Evolutionary conservation across 2,888 invertebrate species (phyloP).

Genomic region (Drosophila fulvimacula): DNA sequence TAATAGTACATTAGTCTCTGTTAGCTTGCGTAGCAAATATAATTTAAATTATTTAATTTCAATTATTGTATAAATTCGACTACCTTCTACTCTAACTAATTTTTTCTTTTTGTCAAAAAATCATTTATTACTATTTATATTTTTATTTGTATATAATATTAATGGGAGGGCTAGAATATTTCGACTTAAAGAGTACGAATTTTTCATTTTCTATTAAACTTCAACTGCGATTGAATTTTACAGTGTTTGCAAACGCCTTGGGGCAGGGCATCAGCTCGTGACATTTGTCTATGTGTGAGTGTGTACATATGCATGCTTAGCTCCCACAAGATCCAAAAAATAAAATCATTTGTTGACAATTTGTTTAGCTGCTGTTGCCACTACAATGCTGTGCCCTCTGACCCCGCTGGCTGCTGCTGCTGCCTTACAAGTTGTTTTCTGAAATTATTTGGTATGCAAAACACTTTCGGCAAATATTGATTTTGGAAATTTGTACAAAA

Average conservation of each 20-base stretch:
- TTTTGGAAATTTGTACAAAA: slow-evolving; percentile 81
- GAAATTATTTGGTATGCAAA: slow-evolving; percentile 81
- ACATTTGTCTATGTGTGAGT: slow-evolving; percentile 47
- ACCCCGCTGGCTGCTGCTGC: slow-evolving; percentile 4
- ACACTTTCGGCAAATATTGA: slow-evolving; percentile 83
- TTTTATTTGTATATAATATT: background rate
- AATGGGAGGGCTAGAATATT: slow-evolving; percentile 20
- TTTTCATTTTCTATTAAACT: slow-evolving; percentile 49
- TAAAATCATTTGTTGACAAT: slow-evolving; percentile 81
- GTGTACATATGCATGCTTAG: slow-evolving; percentile 30
- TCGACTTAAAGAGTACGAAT: slow-evolving; percentile 18
- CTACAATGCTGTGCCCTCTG: slow-evolving; percentile 57
- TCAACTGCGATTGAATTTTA: slow-evolving; percentile 68
- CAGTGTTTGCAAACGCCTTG: slow-evolving; percentile 57
- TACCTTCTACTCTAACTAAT: too few relatives aligned
- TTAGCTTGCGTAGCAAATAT: background rate
- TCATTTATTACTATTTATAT: too few relatives aligned
- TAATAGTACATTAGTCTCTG: background rate
- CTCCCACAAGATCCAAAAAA: slow-evolving; percentile 56
- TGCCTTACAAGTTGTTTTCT: slow-evolving; percentile 66
- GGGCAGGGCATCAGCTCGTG: slow-evolving; percentile 52
- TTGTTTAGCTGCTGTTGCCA: slow-evolving; percentile 80
- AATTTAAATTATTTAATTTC: background rate
- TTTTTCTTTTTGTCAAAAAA: too few relatives aligned
- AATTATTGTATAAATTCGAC: too few relatives aligned